phyloP scores from a whole-genome alignment of 2,113 vertebrate species.

The Paramormyrops kingsleyae region DNA sequence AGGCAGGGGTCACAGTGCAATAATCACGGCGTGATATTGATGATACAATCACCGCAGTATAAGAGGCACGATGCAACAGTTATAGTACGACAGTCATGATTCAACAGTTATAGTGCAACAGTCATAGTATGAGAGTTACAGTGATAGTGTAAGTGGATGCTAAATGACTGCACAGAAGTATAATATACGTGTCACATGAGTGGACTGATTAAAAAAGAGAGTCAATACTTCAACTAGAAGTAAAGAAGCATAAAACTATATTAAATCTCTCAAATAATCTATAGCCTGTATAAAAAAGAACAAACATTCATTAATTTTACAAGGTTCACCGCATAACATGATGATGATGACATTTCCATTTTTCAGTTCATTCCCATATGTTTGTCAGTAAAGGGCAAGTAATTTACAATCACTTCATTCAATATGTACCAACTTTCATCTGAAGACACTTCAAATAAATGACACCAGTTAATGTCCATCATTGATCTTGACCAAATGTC shows the following conservation, averaged over 20 bases:
- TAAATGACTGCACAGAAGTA: background rate
- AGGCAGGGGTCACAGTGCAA: background rate
- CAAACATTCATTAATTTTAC: background rate
- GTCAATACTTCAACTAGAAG: background rate
- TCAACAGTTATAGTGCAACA: background rate
- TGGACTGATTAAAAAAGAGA: background rate
- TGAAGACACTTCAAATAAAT: slow-evolving; percentile 12
- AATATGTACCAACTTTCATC: background rate
- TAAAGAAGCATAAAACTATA: background rate
- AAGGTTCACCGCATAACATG: background rate
- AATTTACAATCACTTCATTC: background rate
- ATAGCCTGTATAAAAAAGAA: background rate
- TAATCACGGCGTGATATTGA: background rate
- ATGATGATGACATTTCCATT: background rate
- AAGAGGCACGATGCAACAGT: background rate
- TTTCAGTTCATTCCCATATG: background rate
- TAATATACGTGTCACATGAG: background rate
- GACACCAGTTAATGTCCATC: slow-evolving; percentile 1
- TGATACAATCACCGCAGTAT: background rate
- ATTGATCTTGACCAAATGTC: slow-evolving; percentile 6
- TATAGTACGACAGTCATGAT: background rate
- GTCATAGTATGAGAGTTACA: background rate
- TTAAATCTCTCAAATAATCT: background rate
- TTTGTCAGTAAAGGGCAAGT: background rate
- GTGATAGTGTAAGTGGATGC: background rate